Evolutionary conservation across 2,113 vertebrate genomes (phyloP).

Genomic region (Phainopepla nitens): DNA sequence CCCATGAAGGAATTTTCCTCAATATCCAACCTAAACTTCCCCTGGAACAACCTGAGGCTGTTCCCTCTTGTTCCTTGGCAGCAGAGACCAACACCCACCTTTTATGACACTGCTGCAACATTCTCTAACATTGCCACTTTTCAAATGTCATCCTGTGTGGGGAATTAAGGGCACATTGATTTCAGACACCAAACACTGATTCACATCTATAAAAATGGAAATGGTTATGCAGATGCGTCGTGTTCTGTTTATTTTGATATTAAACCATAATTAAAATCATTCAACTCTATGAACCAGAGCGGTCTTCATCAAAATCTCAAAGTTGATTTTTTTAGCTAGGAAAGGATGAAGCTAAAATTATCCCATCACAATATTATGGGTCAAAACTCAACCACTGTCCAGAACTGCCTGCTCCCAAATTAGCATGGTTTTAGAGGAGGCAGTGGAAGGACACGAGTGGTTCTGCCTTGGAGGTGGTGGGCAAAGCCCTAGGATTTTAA

Average conservation of each 20-base stretch:
- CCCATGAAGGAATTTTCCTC: background rate
- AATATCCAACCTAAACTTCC: background rate
- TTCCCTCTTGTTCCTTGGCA: background rate
- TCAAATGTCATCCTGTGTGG: background rate
- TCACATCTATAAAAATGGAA: background rate
- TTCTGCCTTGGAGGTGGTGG: background rate
- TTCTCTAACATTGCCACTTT: background rate
- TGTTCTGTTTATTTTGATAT: background rate
- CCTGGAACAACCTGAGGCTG: background rate
- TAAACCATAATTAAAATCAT: background rate
- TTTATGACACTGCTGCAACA: background rate
- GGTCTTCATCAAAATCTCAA: background rate
- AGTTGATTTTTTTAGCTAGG: background rate
- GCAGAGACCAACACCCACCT: background rate
- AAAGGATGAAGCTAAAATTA: background rate
- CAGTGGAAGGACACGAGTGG: background rate
- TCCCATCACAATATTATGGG: background rate
- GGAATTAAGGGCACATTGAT: background rate
- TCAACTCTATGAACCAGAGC: background rate
- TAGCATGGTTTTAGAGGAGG: accelerated
- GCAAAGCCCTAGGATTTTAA: background rate
- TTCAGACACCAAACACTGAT: background rate
- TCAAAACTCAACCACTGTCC: background rate
- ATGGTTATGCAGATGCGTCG: background rate
- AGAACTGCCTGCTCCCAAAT: background rate